These are phyloP conservation scores for Drosophila busckii DNA, from an alignment of 1,140 invertebrate genomes.

Conservation along the genomic window DNA sequence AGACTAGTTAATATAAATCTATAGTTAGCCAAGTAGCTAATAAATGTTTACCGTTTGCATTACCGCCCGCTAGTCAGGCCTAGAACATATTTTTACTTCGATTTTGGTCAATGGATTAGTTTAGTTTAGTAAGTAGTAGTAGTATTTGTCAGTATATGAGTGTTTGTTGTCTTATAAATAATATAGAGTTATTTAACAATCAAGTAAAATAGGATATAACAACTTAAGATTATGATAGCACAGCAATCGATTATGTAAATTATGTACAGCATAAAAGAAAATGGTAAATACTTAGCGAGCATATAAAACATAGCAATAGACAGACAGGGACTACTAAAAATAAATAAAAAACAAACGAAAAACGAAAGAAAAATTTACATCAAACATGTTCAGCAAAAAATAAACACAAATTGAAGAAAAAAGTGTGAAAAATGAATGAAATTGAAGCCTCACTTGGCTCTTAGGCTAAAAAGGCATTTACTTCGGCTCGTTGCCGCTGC, in stretches of 20 bases:
- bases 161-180: neutral
- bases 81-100: conserved; percentile 36
- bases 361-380: conserved; percentile 26
- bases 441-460: conserved; percentile 33
- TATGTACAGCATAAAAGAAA: conserved; percentile 64
- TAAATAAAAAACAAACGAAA: conserved; percentile 42
- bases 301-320: conserved; percentile 51
- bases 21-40: conserved; percentile 19
- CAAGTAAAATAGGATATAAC: conserved; percentile 63
- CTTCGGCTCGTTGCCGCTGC: conserved; percentile 57
- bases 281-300: conserved; percentile 55
- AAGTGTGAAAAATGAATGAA: neutral
- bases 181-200: conserved; percentile 23
- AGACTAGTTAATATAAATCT: too few relatives aligned
- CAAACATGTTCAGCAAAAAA: conserved; percentile 13
- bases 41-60: conserved; percentile 16
- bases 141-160: neutral
- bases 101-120: conserved; percentile 40
- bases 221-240: conserved; percentile 60
- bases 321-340: conserved; percentile 49
- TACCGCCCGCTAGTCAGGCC: conserved; percentile 27
- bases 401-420: neutral
- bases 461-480: conserved; percentile 53
- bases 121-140: conserved; percentile 15
- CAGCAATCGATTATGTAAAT: conserved; percentile 63